Percentiles rank a stretch among this genome's conserved stretches.
These are phyloP conservation scores for Drosophila nr. perissopoda DNA, from an alignment of 2,888 invertebrate genomes.

Conservation along the genomic window DNA sequence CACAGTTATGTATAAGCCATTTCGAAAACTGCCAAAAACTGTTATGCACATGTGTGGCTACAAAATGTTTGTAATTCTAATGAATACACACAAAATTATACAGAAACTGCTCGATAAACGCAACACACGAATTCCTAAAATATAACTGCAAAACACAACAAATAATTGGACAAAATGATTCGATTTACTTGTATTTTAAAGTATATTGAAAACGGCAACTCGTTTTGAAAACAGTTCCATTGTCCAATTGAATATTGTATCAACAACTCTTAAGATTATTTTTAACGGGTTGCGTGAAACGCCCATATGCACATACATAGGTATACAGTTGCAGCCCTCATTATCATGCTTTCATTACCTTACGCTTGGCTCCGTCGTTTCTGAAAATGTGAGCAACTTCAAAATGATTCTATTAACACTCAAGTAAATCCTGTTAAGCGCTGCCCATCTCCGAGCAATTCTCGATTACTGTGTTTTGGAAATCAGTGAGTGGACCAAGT, in stretches of 20 bases:
- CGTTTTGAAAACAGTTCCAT: neutral
- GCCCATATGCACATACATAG: neutral
- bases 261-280: neutral
- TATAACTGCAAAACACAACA: neutral
- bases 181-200: neutral
- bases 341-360: neutral
- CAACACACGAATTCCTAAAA: neutral
- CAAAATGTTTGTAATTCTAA: constrained; percentile 5
- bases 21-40: constrained; percentile 23
- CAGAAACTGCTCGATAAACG: neutral
- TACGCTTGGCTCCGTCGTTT: neutral
- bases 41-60: neutral
- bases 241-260: neutral
- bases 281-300: too few species aligned
- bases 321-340: neutral
- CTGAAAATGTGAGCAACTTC: neutral
- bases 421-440: neutral
- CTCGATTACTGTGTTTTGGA: neutral
- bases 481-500: neutral
- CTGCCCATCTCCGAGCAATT: neutral
- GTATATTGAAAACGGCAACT: neutral
- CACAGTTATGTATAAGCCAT: constrained; percentile 18
- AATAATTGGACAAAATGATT: neutral
- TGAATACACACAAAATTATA: neutral
- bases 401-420: neutral